Evolutionary conservation across 35 echinoderm and acorn worm genomes (phyloP).

Genomic region (Hemicentrotus pulcherrimus): DNA sequence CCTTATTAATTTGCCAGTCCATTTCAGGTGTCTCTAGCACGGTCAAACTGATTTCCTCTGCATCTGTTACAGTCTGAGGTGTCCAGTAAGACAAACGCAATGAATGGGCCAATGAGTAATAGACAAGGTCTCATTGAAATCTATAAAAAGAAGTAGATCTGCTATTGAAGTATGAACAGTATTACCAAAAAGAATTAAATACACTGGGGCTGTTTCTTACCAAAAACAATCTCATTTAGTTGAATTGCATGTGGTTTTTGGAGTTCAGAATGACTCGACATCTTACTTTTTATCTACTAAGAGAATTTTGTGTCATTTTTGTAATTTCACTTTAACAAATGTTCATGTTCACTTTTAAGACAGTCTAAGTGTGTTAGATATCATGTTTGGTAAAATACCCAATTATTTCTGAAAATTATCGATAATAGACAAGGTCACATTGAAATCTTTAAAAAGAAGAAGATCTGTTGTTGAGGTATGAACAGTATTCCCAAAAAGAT

Average conservation of each 20-base stretch:
- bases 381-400: neutral
- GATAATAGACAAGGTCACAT: neutral
- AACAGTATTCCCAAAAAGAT: neutral
- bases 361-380: neutral
- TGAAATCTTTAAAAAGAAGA: neutral
- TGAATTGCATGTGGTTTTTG: no score
- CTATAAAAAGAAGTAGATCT: neutral
- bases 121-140: neutral
- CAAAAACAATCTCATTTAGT: no score
- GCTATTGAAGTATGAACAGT: neutral
- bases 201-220: neutral
- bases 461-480: neutral
- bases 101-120: neutral
- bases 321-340: neutral
- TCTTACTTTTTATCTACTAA: neutral
- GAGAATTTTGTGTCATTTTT: neutral
- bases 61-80: no score
- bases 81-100: no score
- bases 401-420: neutral
- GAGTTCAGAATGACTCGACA: neutral
- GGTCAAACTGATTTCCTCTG: neutral
- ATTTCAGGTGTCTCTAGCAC: neutral
- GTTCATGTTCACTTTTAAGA: neutral
- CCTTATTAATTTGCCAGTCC: neutral
- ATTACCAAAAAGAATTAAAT: neutral